Base-by-base conservation (phyloP, 2,797 vertebrate genomes). In the Galago senegalensis region DNA sequence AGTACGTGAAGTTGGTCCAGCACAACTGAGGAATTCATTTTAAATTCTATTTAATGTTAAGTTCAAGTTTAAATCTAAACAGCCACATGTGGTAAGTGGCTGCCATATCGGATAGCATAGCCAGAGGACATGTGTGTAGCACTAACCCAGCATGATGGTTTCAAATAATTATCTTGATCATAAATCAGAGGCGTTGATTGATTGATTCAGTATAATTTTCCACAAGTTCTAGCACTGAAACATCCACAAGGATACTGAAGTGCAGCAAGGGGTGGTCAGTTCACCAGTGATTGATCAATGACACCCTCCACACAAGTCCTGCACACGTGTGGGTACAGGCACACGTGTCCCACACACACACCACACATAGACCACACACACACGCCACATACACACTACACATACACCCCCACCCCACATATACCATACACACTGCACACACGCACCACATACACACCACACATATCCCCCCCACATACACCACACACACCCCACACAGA, bases 191-290 rank as follows among this genome's bases (percentile, higher is more conserved):
- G 89, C 53, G 95, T 95, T 80, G 80, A 76, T 92, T 95, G 81
- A 72, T 97, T 97, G 95, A 69, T 92, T 86, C 96, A 67, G 37
- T 94, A 46, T 96, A 70, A 88, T 96, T 96, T 91, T 4, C 31
- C 40, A 23, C 95, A 65, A 96, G 94, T 58, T 61, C 63, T 86
- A 86, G 67, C 8, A 40, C 69, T 92, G 58, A 84, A 87, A 34
- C 37, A 34, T 76, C 40, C 7, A 29, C 72, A 69, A 93, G 95
- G 88, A 91, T 34, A 63, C n/a, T 53, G 61, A 83, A 46, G 53
- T n/a, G 9, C 5, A 49, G 25, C 37, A 70, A 27, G 11, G 21
- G 20, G 6, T 21, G 6, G 25, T 81, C 37, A 56, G 20, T 77
- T 53, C 49, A 3, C 16, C 49, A 53, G 49, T 53, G 49, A 16